Evolutionary conservation across 2,113 vertebrate species (phyloP), one percentile per base, ranked within the genome.

Genomic region (Lophura nycthemera): DNA sequence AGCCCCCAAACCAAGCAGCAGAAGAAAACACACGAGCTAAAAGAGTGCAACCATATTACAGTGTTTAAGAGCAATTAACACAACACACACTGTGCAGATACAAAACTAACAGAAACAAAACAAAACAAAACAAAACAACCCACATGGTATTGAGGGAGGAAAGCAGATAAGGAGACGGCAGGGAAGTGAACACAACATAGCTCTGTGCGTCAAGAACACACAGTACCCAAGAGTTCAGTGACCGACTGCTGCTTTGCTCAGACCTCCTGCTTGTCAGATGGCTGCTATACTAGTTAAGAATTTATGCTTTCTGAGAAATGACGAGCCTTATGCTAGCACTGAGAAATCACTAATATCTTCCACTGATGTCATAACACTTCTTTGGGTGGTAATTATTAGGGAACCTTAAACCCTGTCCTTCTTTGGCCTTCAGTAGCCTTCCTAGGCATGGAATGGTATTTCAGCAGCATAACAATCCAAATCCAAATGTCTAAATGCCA

Each of bases 1-100:
- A 61, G 32, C 13, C 8, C 18, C 30, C 43, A 75, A 92, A 86
- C 1, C 25, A 34, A 65, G 45, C 19, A 77, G 30, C 29, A 36
- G 36, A 12, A 69, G 48, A 38, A 43, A 11, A 32, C 0, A 1
- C 11, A 38, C 8, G n/a, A 18, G 30, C 27, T 24, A 8, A 25
- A 67, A 57, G 40, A 47, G 17, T 0, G 5, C 15, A 15, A 45
- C 36, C 18, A 14, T 0, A 0, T 59, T 64, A 56, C 48, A 24
- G 11, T 5, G 43, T 16, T 36, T 36, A 8, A 61, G 48, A 64
- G 16, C 20, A 13, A 24, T 5, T 27, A n/a, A 42, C 21, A 82
- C 18, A 2, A 82, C 18, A 1, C 43, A 29, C 13, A 16, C 45
- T 10, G 45, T 60, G 54, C n/a, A 54, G 60, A 27, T 20, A 45